These are phyloP conservation scores for Hoplostethus mediterraneus DNA, from an alignment of 2,797 vertebrate species.

Conservation along the genomic window DNA sequence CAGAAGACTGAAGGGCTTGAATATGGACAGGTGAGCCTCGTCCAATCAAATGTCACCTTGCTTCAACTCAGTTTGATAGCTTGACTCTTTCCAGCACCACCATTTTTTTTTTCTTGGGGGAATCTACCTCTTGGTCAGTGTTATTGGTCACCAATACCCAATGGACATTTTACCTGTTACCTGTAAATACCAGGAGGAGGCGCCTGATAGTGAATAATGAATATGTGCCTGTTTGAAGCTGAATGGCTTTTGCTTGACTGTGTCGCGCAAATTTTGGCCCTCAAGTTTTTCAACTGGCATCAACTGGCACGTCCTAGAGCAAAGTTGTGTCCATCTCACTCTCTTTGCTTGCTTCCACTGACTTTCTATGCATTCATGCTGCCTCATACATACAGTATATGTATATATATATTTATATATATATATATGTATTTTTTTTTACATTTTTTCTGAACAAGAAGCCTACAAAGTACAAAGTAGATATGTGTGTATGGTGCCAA, in stretches of 20 bases:
- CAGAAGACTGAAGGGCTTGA: constrained; percentile 46
- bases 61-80: constrained; percentile 28
- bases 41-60: constrained; percentile 58
- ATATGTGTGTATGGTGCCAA: neutral
- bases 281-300: too few relatives aligned
- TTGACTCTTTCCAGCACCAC: neutral
- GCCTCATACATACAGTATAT: too few relatives aligned
- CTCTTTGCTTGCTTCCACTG: too few relatives aligned
- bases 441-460: neutral
- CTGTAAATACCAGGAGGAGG: neutral
- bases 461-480: neutral
- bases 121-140: neutral
- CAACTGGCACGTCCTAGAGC: too few relatives aligned
- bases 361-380: too few relatives aligned
- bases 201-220: too few relatives aligned
- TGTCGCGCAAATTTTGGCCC: too few relatives aligned
- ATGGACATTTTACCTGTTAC: neutral
- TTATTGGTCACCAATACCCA: neutral
- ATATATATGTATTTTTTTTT: neutral
- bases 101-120: neutral
- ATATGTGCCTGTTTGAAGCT: too few relatives aligned
- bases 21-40: constrained; percentile 53
- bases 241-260: too few relatives aligned
- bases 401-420: too few relatives aligned
- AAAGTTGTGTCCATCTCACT: too few relatives aligned